Evolutionary conservation across 2,113 vertebrate species (phyloP).

Genomic region (Hoplias malabaricus): DNA sequence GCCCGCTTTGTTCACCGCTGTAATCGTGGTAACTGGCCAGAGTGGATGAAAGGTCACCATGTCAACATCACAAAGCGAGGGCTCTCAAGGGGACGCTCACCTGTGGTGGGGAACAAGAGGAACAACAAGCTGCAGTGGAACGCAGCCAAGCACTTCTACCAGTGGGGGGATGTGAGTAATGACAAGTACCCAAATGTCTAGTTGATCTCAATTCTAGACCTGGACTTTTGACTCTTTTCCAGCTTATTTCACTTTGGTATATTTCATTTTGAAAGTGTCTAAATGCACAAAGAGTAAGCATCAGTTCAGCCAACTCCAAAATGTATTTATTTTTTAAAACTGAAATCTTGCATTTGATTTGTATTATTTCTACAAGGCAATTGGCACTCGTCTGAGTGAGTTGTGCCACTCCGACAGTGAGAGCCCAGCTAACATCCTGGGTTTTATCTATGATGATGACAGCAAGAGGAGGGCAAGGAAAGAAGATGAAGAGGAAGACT

Average conservation of each 20-base stretch:
- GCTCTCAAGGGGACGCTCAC: constrained; percentile 90
- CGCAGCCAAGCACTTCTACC: constrained; percentile 96
- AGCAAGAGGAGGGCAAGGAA: constrained; percentile 92
- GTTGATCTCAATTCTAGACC: neutral
- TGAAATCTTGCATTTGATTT: neutral
- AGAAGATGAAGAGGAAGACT: constrained; percentile 98
- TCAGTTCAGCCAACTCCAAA: too few relatives aligned
- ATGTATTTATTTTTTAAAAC: neutral
- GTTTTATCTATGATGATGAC: constrained; percentile 96
- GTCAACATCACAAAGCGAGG: constrained; percentile 97
- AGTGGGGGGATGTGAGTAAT: constrained; percentile 94
- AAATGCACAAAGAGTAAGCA: neutral
- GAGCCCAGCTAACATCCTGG: constrained; percentile 93
- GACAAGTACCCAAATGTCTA: neutral
- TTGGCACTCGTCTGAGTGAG: constrained; percentile 90
- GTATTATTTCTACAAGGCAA: constrained; percentile 76
- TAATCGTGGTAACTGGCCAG: constrained; percentile 97
- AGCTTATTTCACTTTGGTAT: neutral
- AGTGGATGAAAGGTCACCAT: constrained; percentile 99
- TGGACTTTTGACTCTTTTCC: neutral
- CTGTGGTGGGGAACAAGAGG: constrained; percentile 92
- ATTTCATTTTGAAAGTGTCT: too few relatives aligned
- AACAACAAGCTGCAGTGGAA: constrained; percentile 99
- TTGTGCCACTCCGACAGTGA: constrained; percentile 94
- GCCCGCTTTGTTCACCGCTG: constrained; percentile 96